Percentiles rank a stretch among this genome's conserved stretches.
These are phyloP conservation scores for Drosophila parthenogenetica DNA, from an alignment of 2,888 invertebrate genomes.

Conservation along the genomic window DNA sequence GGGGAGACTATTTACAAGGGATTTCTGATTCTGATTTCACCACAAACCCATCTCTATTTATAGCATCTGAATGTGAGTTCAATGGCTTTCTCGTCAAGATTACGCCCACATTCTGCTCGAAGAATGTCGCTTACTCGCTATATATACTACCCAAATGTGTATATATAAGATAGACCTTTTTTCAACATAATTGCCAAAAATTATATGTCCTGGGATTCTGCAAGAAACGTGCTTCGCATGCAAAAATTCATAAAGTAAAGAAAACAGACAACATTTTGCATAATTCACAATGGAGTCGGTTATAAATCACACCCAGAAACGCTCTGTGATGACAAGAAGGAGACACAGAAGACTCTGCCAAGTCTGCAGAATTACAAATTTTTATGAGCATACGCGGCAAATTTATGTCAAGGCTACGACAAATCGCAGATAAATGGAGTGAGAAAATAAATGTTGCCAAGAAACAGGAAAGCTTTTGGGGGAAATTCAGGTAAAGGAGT, in stretches of 20 bases:
- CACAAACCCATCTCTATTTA: constrained; percentile 35
- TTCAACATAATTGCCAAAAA: constrained; percentile 38
- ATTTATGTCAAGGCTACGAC: constrained; percentile 68
- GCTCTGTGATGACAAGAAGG: constrained; percentile 9
- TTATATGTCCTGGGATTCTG: constrained; percentile 40
- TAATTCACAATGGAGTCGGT: constrained; percentile 40
- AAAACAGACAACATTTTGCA: constrained; percentile 29
- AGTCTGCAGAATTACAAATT: constrained; percentile 17
- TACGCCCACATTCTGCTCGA: constrained; percentile 44
- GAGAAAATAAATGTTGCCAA: background rate
- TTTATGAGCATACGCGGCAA: constrained; percentile 18
- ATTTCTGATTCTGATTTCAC: constrained; percentile 33
- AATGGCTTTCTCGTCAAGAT: constrained; percentile 35
- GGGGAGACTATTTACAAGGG: constrained; percentile 35
- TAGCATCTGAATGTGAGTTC: constrained; percentile 42
- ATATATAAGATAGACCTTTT: background rate
- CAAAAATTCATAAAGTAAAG: background rate
- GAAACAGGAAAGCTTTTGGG: background rate
- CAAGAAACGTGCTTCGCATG: constrained; percentile 35
- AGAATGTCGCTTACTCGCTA: constrained; percentile 27
- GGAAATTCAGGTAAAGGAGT: background rate
- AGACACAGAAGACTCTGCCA: constrained; percentile 20
- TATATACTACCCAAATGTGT: background rate
- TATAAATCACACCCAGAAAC: constrained; percentile 66
- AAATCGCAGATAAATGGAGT: constrained; percentile 15